Evolutionary conservation across 2,797 vertebrate genomes (phyloP), one percentile per base, ranked within the genome.

Genomic region (Acrossocheilus fasciatus): DNA sequence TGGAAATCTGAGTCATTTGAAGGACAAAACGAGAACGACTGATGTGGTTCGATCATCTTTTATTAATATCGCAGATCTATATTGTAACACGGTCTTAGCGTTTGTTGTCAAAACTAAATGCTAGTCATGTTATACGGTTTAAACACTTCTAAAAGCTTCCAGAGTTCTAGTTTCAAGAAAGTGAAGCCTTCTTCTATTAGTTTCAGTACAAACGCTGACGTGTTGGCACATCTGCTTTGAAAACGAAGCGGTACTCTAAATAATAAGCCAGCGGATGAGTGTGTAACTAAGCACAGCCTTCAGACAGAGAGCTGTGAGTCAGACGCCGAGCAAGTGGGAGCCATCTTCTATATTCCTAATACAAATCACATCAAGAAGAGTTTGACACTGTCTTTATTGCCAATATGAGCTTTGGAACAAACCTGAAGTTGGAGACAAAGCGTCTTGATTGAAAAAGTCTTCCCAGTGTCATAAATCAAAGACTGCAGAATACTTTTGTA

Each of bases 201-300:
- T 62, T 83, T 73, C 36, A 47, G 52, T 10, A 64, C 70, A 83
- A 74, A 47, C 26, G 14, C 36, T 84, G 59, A 68, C 34, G 76
- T 39, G 41, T 52, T 68, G 59, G 59, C 73, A 84, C 10, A 1
- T 83, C 57, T 84, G 72, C 82, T 84, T 84, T 84, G 82, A 84
- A 76, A 84, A 66, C 50, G 82, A 84, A 66, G 45, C 17, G 2
- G 30, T 66, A 11, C 45, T 84, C 59, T 77, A 84, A 84, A 68
- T 77, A 84, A 84, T 52, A 54, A 68, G 73, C 20, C 20, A 20
- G 34, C 6, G 20, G 34, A 43, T 84, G 73, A 74, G 41, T 77
- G 73, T 20, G 34, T 41, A 68, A 68, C 57, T 84, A 20, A 15
- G 23, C 34, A 18, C 30, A 64, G 57, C 15, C 30, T 66, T 84